A percentile compares a stretch with the other conserved stretches of the same genome.
Conservation (phyloP, 2,113 vertebrate species). For the Anoura caudifer region DNA sequence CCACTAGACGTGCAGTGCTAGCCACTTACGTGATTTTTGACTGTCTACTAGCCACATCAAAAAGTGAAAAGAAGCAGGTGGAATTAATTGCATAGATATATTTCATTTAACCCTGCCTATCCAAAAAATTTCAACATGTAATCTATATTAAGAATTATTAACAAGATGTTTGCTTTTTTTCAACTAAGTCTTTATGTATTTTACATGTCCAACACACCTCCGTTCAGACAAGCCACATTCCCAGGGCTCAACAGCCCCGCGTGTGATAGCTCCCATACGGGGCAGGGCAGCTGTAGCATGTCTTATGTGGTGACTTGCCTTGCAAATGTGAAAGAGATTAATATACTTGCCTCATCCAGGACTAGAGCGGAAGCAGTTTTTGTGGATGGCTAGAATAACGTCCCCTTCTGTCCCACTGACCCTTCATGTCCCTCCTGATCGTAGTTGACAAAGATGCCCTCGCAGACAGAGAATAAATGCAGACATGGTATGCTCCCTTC, state of each 20-base stretch:
- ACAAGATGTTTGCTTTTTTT: neutral
- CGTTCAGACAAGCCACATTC: neutral
- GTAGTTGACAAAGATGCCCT: neutral
- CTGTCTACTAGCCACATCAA: neutral
- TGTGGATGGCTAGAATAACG: neutral
- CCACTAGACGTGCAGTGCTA: neutral
- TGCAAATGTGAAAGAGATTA: neutral
- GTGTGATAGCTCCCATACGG: neutral
- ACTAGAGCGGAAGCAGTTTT: neutral
- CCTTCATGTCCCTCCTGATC: neutral
- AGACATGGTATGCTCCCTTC: neutral
- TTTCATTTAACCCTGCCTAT: neutral
- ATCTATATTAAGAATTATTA: neutral
- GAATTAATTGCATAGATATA: neutral
- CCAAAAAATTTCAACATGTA: neutral
- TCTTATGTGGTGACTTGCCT: neutral
- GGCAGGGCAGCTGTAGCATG: neutral
- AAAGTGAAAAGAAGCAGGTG: neutral
- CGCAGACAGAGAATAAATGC: neutral
- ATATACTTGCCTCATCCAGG: too few relatives aligned
- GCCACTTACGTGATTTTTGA: neutral
- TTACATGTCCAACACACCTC: neutral
- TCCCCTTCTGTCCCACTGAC: neutral
- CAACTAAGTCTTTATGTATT: neutral
- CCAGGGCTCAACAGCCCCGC: rapidly evolving